A percentile compares a stretch with the other conserved stretches of the same genome.
Evolutionary conservation across 1,140 invertebrate species (phyloP).

Genomic region (Glomeris maerens): DNA sequence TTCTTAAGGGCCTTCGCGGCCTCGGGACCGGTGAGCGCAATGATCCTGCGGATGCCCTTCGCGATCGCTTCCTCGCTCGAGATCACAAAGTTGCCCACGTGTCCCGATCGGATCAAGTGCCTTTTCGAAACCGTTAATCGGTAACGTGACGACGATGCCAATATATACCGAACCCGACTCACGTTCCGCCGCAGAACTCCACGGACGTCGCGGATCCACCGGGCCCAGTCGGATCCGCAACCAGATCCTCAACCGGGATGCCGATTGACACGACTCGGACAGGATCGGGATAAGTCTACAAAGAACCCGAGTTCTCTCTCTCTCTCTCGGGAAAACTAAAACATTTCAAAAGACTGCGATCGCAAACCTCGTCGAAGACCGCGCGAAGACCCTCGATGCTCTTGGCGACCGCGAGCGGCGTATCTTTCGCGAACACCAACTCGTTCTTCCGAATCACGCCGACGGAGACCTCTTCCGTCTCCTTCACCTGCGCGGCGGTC

Average conservation of each 20-base stretch:
- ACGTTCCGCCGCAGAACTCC: conserved; percentile 99
- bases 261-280: conserved; percentile 93
- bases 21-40: conserved; percentile 89
- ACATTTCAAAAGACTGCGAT: background rate
- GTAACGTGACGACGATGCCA: background rate
- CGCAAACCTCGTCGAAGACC: conserved; percentile 79
- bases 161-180: conserved; percentile 22
- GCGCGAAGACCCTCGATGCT: conserved; percentile 86
- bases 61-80: conserved; percentile 96
- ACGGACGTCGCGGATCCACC: conserved; percentile 74
- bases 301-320: background rate
- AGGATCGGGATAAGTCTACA: conserved; percentile 86
- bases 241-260: conserved; percentile 74
- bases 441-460: conserved; percentile 64
- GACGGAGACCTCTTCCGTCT: conserved; percentile 63
- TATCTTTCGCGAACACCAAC: conserved; percentile 77
- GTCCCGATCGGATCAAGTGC: conserved; percentile 73
- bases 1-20: conserved; percentile 71
- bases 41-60: conserved; percentile 93
- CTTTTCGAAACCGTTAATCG: conserved; percentile 26
- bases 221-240: conserved; percentile 64
- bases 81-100: conserved; percentile 91
- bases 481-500: conserved; percentile 69
- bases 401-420: conserved; percentile 69
- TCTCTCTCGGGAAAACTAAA: conserved; percentile 1